Evolutionary conservation across 2,797 vertebrate genomes (phyloP).

Genomic region (Buceros bicornis): DNA sequence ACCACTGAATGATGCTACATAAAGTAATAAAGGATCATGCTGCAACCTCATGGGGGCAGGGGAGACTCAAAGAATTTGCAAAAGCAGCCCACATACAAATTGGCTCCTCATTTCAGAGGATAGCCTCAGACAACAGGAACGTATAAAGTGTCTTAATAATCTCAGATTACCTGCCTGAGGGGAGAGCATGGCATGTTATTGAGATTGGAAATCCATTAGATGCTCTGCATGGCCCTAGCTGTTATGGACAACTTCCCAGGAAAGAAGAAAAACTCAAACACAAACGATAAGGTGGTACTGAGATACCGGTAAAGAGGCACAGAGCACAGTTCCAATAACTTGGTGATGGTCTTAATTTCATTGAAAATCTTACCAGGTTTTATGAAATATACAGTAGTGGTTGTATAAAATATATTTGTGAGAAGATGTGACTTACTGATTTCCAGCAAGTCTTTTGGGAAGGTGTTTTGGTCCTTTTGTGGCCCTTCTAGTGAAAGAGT

Average conservation of each 20-base stretch:
- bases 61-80: background rate
- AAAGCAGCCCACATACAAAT: background rate
- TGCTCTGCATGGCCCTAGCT: background rate
- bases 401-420: background rate
- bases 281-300: background rate
- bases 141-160: background rate
- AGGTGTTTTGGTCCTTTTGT: background rate
- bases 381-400: background rate
- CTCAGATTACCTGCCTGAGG: background rate
- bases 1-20: background rate
- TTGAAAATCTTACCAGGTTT: background rate
- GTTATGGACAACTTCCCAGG: background rate
- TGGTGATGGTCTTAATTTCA: background rate
- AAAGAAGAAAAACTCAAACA: background rate
- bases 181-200: background rate
- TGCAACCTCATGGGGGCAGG: background rate
- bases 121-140: background rate
- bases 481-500: background rate
- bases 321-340: background rate
- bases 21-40: background rate
- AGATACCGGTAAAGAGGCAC: background rate
- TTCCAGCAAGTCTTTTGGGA: background rate
- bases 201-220: background rate
- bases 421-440: background rate
- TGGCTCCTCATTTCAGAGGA: background rate